These are phyloP conservation scores for Dolichallabes microphthalmus DNA, from an alignment of 2,113 vertebrate species.

Conservation along the genomic window DNA sequence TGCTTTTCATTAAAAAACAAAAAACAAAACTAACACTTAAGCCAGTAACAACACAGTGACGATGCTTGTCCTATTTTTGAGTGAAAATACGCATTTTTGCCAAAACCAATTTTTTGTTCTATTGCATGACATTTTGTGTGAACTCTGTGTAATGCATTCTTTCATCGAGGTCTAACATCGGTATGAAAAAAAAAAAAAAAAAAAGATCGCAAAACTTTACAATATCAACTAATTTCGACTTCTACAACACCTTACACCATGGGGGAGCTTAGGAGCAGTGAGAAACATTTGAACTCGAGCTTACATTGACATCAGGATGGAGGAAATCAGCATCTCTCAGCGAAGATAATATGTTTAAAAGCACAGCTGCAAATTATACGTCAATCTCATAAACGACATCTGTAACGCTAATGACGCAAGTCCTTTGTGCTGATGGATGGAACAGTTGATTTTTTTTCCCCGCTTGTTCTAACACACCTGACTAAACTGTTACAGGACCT, in stretches of 20 bases:
- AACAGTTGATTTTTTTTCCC: not conserved
- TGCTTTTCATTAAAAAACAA: not conserved
- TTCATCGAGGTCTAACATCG: not conserved
- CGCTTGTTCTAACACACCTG: not conserved
- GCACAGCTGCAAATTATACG: not conserved
- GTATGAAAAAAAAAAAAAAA: not conserved
- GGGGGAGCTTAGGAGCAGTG: not conserved
- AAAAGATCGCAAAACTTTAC: not conserved
- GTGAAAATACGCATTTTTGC: not conserved
- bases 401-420: not conserved
- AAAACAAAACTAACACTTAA: not conserved
- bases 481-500: not conserved
- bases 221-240: not conserved
- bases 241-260: not conserved
- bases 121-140: not conserved
- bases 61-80: not conserved
- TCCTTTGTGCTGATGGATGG: too few species aligned
- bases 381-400: not conserved
- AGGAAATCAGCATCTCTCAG: slow-evolving; percentile 10
- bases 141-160: not conserved
- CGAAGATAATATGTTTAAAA: not conserved
- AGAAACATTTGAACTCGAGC: not conserved
- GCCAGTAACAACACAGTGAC: not conserved
- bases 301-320: slow-evolving; percentile 3
- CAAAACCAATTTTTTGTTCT: not conserved